Evolutionary conservation across 1,140 invertebrate species (phyloP), one percentile per base, ranked within the genome.

Genomic region (Chironomus tepperi): DNA sequence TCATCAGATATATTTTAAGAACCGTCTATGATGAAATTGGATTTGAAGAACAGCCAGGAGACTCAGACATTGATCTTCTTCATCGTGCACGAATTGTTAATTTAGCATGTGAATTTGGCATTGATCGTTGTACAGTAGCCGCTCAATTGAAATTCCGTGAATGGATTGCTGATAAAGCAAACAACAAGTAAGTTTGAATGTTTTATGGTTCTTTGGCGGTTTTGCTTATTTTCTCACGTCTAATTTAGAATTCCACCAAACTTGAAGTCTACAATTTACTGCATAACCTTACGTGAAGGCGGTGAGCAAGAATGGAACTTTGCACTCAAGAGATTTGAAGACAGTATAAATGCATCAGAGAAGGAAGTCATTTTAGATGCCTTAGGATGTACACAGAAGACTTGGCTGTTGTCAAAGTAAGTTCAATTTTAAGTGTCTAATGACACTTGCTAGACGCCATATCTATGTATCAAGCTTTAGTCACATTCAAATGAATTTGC

Each of bases 361-460:
- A 86, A 87, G 81, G 83, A 86, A 12, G 82, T 87, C n/a, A 87
- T 88, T n/a, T 79, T 89, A 0, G 79, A 84, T 0, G 83, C 87
- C 1, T 82, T 89, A 0, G 87, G 85, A 2, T 89, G 88, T 77
- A 85, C 87, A 5, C 84, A 75, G 47, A 79, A 87, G 47, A 75
- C 78, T 3, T 77, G 78, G 42, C 78, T 82, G 2, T 75, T 88
- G 2, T 76, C 79, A 15, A 79, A 83, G 87, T 88, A 79, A 84
- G 82, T 78, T 7, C 43, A 9, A 73, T n/a, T 18, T 34, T 34
- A n/a, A n/a, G n/a, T n/a, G 1, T 34, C 5, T 2, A 34, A 34
- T 34, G 1, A 34, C 1, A 34, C 5, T 2, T 34, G 5, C 24
- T 34, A 2, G 1, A 34, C 5, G 1, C 24, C 24, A 34, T n/a